Evolutionary conservation across 2,113 vertebrate genomes (phyloP), one percentile per base, ranked within the genome.

Genomic region (Podiceps cristatus): DNA sequence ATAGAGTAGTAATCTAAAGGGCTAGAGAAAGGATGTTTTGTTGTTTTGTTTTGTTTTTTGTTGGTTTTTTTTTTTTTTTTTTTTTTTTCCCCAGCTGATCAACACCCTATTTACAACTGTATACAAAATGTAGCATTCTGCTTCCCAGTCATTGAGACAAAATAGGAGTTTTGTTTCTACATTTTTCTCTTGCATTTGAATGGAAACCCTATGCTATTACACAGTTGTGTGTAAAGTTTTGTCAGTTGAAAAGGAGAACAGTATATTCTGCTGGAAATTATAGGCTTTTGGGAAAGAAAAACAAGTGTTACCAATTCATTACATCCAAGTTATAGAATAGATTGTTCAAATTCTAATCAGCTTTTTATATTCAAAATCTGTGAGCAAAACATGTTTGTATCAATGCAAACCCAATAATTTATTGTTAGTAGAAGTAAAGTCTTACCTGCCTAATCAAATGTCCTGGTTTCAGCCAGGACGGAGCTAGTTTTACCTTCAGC

Each of bases 201-300:
- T 73, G 29, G 25, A 64, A 94, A 82, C 13, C 2, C 9, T 55
- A 2, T 72, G 40, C 7, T 56, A 67, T 72, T 78, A 62, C 5
- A 64, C 17, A 86, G n/a, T 66, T 95, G 45, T 71, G 33, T 71
- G 11, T 37, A 47, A 14, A 58, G 7, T 45, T 83, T 71, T 67
- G 2, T 72, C 25, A 47, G 18, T 75, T 67, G 37, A 82, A 71
- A 66, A 88, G 20, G 8, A 69, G 28, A 85, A 59, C 4, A 23
- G 4, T 15, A 44, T 37, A 68, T 29, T 3, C 13, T 78, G 4
- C 12, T 86, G 13, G 52, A 87, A 80, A 95, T 17, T 15, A 42
- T 9, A 4, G 1, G 0, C 9, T 49, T 13, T 7, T 4, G 5
- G 17, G 31, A 7, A 6, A 35, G 6, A 40, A 60, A 60, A 74